These are phyloP conservation scores for Rhineura floridana DNA, from an alignment of 2,113 vertebrate species.

Conservation along the genomic window DNA sequence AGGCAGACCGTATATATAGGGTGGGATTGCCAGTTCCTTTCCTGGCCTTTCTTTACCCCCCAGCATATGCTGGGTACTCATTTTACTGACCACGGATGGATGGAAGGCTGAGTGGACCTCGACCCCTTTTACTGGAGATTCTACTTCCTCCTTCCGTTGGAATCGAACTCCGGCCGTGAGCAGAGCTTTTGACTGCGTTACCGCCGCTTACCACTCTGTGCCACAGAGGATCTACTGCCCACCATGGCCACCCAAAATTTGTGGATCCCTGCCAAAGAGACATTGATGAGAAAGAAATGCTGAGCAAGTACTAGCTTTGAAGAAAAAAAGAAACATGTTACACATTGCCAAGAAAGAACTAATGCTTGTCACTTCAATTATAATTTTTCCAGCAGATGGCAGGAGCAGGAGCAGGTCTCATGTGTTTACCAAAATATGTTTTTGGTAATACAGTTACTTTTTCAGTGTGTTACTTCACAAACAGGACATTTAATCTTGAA, in stretches of 20 bases:
- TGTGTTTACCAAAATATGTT: not conserved
- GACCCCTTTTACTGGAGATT: no score
- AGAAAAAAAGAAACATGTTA: not conserved
- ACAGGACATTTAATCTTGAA: slow-evolving; percentile 27
- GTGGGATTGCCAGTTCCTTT: no score
- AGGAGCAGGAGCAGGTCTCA: not conserved
- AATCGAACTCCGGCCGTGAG: no score
- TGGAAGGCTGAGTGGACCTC: no score
- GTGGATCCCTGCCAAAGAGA: not conserved
- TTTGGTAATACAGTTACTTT: not conserved
- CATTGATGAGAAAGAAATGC: not conserved
- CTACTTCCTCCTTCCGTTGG: no score
- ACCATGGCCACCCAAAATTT: not conserved
- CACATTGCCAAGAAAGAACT: not conserved
- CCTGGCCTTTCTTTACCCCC: no score
- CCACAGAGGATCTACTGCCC: no score
- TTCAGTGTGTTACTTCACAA: not conserved
- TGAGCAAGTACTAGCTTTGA: not conserved
- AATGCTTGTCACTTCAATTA: not conserved
- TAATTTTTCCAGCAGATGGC: not conserved
- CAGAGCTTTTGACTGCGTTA: no score
- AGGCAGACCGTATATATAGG: no score
- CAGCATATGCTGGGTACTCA: no score
- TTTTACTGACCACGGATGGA: no score
- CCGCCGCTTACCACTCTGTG: no score